phyloP scores from a whole-genome alignment of 2,888 invertebrate species.

The Mythimna impura region DNA sequence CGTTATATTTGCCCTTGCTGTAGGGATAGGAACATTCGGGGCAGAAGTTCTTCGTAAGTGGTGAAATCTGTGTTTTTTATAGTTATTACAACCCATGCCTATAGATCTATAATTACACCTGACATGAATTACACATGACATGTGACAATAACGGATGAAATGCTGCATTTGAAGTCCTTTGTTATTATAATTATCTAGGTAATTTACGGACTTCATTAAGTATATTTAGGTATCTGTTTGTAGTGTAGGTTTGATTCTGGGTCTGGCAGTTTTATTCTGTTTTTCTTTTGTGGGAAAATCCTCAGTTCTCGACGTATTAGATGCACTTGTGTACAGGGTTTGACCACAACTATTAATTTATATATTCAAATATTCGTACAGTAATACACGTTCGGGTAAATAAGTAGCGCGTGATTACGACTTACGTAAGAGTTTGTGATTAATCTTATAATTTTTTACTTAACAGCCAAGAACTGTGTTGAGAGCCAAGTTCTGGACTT shows the following conservation, averaged over 20 bases:
- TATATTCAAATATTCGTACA: no score
- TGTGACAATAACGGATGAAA: not conserved
- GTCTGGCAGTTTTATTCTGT: not conserved
- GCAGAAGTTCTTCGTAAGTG: constrained; percentile 63
- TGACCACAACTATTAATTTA: not conserved
- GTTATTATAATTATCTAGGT: no score
- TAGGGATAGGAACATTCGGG: constrained; percentile 13
- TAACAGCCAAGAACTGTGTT: constrained; percentile 60
- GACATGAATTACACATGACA: no score
- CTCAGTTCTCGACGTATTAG: not conserved
- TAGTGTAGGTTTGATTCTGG: not conserved
- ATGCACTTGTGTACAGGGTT: not conserved
- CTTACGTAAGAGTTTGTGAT: not conserved
- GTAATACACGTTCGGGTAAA: not conserved
- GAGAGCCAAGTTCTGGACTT: constrained; percentile 59
- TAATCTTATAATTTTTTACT: constrained; percentile 1
- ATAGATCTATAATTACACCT: not conserved
- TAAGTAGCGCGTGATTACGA: not conserved
- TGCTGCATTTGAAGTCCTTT: not conserved
- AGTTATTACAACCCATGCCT: no score
- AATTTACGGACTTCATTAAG: no score
- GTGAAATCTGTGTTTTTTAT: not conserved
- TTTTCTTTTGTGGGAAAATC: not conserved
- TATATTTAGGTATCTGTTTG: not conserved
- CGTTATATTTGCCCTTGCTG: constrained; percentile 35